A percentile compares a stretch with the other conserved stretches of the same genome.
Evolutionary conservation across 2,113 vertebrate species (phyloP).

Genomic region (Rhadina sibilatrix): DNA sequence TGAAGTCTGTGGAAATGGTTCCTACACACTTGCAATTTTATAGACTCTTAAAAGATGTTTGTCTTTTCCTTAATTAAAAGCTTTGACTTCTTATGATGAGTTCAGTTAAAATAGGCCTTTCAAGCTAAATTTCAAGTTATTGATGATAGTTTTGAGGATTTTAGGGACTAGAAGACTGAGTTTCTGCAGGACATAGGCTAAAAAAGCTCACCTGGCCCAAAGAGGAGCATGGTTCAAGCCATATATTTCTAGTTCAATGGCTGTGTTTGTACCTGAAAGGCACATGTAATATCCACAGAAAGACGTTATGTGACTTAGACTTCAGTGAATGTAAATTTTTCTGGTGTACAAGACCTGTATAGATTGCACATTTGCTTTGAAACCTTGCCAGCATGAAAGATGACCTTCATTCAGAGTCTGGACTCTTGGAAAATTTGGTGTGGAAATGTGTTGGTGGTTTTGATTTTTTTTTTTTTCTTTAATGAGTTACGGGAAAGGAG

Average conservation of each 20-base stretch:
- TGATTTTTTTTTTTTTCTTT: background rate
- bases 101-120: background rate
- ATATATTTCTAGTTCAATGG: background rate
- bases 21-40: fast-evolving
- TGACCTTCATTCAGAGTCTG: background rate
- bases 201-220: background rate
- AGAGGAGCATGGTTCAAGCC: background rate
- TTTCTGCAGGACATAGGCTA: background rate
- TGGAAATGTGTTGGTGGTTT: background rate
- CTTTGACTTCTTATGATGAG: background rate
- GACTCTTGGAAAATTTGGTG: background rate
- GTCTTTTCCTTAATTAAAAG: background rate
- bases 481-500: background rate
- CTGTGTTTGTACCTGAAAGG: background rate
- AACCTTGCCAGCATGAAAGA: background rate
- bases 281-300: fast-evolving
- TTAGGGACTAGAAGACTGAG: background rate
- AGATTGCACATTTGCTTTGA: background rate
- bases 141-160: background rate
- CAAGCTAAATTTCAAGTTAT: background rate
- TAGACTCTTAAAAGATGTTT: background rate
- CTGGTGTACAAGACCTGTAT: background rate
- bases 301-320: background rate
- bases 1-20: background rate
- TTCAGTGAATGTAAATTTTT: background rate